Evolutionary conservation across 92 coral and sea anemone species (phyloP), one percentile per base, ranked within the genome.

Genomic region (Umimayanthus kanabou): DNA sequence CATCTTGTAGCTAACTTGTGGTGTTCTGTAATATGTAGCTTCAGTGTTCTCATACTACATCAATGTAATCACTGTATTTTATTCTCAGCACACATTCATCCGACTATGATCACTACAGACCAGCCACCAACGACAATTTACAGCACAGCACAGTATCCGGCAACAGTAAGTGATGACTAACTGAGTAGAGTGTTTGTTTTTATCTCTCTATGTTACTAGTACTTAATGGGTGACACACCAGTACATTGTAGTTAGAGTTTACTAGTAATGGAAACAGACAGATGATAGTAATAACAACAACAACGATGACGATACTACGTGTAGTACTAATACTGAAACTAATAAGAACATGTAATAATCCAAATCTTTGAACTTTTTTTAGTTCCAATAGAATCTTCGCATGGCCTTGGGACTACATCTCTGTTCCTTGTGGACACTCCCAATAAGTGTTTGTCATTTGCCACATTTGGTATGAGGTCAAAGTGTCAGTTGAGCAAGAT

Each of bases 31-130:
- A n/a, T n/a, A n/a, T n/a, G n/a, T n/a, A n/a, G n/a, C n/a, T n/a
- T n/a, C n/a, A n/a, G n/a, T n/a, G 73, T 69, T 69, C 73, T 69
- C 58, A 53, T 2, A 13, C 18, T 13, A 53, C 57, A 50, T 50
- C 57, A 11, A 50, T 49, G 0, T 50, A 53, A 53, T 53, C 58
- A 58, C 26, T 49, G 65, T 2, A n/a, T 81, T 53, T n/a, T 70
- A 13, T 30, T 83, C 67, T 43, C 77, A 83, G 87, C 67, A 29
- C 87, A 83, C 78, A 70, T 83, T 83, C 87, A 83, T 26, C 87
- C 77, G 13, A 83, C 87, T 45, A 83, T 83, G 87, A 83, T 83
- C 16, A 83, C 77, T 69, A 83, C 87, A 43, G 87, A 83, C 42
- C 87, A 70, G 58, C 78, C 87, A 13, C 78, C 87, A 14, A 83